These are phyloP conservation scores for Acipenser ruthenus DNA, from an alignment of 2,797 vertebrate species.

Conservation along the genomic window DNA sequence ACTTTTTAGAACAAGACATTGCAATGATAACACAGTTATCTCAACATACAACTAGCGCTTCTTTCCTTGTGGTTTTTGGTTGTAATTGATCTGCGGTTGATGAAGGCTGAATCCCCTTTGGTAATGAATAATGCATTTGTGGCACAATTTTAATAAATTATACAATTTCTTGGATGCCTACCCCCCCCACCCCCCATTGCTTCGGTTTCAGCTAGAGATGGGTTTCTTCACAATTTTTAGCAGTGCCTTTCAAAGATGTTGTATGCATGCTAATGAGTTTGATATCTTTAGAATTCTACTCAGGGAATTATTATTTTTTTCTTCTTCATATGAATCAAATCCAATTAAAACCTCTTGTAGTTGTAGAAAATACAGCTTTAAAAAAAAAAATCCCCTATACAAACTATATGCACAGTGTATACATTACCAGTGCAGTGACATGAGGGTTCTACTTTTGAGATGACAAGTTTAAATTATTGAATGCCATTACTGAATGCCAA, in stretches of 20 bases:
- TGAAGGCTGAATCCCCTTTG: background rate
- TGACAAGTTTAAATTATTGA: no score
- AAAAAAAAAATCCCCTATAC: no score
- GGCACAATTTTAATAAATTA: conserved; percentile 1
- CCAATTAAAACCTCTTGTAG: no score
- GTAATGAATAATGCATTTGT: conserved; percentile 2
- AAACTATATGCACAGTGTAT: no score
- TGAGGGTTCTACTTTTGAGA: no score
- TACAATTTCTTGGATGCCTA: conserved; percentile 30
- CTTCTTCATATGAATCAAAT: no score
- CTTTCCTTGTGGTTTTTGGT: conserved; percentile 16
- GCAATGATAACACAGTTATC: no score
- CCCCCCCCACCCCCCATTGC: conserved; percentile 23
- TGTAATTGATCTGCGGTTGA: conserved; percentile 6
- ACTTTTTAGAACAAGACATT: background rate
- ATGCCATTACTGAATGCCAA: no score
- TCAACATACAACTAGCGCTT: background rate
- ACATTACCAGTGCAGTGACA: no score
- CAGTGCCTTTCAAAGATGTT: background rate
- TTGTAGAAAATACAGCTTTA: no score
- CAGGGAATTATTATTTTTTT: no score
- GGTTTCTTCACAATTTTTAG: conserved; percentile 7
- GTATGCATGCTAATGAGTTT: background rate
- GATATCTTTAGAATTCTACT: background rate
- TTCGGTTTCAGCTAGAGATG: conserved; percentile 14